phyloP scores from a whole-genome alignment of 2,888 invertebrate genomes.

The Phasia obesa region DNA sequence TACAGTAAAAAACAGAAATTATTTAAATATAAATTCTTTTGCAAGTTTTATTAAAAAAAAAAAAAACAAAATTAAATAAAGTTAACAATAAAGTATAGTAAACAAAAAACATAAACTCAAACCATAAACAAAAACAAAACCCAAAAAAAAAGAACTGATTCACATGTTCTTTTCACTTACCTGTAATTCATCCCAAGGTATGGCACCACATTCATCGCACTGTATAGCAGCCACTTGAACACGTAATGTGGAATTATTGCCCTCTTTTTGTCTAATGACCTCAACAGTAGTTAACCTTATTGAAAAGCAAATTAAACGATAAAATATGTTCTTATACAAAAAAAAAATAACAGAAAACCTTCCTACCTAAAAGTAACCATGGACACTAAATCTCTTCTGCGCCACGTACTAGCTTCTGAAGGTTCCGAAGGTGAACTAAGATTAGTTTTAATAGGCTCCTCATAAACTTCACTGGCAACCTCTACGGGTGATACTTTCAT shows the following conservation, averaged over 20 bases:
- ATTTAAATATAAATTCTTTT: conserved; percentile 20
- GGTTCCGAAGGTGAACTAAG: conserved; percentile 92
- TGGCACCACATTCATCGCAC: conserved; percentile 92
- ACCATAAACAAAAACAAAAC: no score
- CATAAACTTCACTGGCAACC: conserved; percentile 92
- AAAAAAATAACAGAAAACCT: neutral
- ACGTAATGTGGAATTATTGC: conserved; percentile 86
- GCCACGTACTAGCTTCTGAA: conserved; percentile 90
- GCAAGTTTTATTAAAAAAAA: conserved; percentile 44
- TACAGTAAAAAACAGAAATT: conserved; percentile 59
- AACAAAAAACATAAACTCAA: conserved; percentile 54
- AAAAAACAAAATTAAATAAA: conserved; percentile 47
- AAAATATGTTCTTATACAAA: no score
- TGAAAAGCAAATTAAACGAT: no score
- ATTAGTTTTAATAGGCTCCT: conserved; percentile 86
- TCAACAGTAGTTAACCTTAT: conserved; percentile 88
- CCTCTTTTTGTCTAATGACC: conserved; percentile 87
- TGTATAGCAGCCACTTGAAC: conserved; percentile 88
- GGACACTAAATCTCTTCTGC: conserved; percentile 89
- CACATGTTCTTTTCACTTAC: conserved; percentile 81
- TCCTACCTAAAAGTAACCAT: conserved; percentile 82
- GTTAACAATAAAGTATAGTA: conserved; percentile 49
- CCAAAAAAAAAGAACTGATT: conserved; percentile 22
- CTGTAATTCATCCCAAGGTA: conserved; percentile 98
- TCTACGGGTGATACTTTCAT: conserved; percentile 85